A percentile compares a stretch with the other conserved stretches of the same genome.
These are phyloP conservation scores for Ondatra zibethicus DNA, from an alignment of 2,113 vertebrate species.

Conservation along the genomic window DNA sequence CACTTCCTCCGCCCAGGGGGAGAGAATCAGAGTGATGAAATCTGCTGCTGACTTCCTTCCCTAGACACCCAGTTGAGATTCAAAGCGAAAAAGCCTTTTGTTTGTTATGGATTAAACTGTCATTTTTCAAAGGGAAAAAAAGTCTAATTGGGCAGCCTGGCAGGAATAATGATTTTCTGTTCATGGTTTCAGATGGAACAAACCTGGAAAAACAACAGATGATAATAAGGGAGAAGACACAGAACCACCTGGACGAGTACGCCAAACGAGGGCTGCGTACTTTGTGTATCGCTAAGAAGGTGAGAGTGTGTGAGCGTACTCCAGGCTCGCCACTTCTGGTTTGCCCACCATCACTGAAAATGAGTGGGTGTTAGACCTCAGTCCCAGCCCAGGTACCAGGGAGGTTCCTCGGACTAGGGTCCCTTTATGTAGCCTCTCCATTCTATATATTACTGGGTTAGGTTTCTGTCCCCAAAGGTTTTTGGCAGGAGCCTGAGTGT, in stretches of 20 bases:
- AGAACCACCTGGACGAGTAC: slow-evolving; percentile 93
- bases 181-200: slow-evolving; percentile 67
- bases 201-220: slow-evolving; percentile 74
- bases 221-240: slow-evolving; percentile 89
- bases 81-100: not conserved
- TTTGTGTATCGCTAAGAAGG: slow-evolving; percentile 95
- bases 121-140: not conserved
- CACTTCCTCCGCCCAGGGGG: not conserved
- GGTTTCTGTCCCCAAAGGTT: not conserved
- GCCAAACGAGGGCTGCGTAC: slow-evolving; percentile 94
- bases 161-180: slow-evolving; percentile 28
- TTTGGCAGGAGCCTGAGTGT: not conserved
- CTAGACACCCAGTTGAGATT: not conserved
- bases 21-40: not conserved
- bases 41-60: not conserved
- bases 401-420: not conserved
- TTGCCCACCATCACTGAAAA: not conserved
- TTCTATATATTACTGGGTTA: not conserved
- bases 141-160: not conserved
- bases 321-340: accelerated
- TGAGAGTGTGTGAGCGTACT: slow-evolving; percentile 62
- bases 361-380: not conserved
- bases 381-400: not conserved
- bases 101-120: not conserved
- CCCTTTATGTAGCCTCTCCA: not conserved